A percentile compares a stretch with the other conserved stretches of the same genome.
Conservation (phyloP, 2,797 vertebrate genomes). For the Heliangelus exortis region DNA sequence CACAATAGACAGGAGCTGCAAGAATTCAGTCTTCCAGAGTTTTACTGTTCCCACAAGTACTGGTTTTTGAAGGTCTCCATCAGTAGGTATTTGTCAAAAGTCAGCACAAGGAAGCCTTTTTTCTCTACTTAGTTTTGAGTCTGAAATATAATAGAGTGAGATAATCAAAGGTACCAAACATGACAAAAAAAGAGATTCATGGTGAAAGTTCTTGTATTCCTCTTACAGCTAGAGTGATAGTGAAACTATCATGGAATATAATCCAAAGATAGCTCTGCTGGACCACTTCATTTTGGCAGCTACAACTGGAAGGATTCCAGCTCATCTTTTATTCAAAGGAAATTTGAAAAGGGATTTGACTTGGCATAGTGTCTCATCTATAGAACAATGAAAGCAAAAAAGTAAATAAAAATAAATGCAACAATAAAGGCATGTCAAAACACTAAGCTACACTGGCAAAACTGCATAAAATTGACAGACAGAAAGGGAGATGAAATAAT, state of each 20-base stretch:
- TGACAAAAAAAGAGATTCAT: not conserved
- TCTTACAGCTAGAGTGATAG: not conserved
- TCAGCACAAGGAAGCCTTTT: not conserved
- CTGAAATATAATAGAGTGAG: not conserved
- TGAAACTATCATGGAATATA: conserved; percentile 1
- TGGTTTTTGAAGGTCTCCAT: not conserved
- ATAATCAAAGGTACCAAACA: not conserved
- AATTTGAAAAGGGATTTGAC: conserved; percentile 68
- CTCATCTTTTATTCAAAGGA: conserved; percentile 72
- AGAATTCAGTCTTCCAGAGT: not conserved
- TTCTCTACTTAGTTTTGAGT: not conserved
- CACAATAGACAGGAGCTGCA: not conserved
- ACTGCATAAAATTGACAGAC: conserved; percentile 46
- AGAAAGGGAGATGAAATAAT: conserved; percentile 50
- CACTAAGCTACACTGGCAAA: not conserved
- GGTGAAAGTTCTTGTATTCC: not conserved
- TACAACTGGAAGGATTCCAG: conserved; percentile 59
- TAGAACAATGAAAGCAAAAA: conserved; percentile 55
- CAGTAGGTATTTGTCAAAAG: not conserved
- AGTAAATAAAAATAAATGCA: conserved; percentile 68
- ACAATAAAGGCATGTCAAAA: conserved; percentile 67
- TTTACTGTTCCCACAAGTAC: not conserved
- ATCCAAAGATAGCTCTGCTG: conserved; percentile 26
- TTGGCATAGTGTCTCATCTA: conserved; percentile 59
- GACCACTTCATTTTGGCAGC: conserved; percentile 50